Base-by-base conservation (phyloP, 2,888 invertebrate species). In the Nomada fabriciana region DNA sequence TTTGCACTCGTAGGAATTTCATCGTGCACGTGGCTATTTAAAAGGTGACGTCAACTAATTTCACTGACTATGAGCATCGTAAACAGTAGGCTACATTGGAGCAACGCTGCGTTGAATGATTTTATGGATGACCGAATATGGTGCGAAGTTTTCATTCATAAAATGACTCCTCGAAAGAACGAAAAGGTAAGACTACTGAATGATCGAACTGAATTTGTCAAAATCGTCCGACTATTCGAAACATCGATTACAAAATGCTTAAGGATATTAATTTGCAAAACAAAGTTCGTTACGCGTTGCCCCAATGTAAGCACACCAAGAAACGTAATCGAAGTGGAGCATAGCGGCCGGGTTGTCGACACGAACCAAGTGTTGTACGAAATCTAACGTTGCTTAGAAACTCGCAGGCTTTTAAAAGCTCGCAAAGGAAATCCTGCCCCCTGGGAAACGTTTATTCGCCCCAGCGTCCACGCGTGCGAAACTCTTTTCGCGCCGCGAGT, bases 401-500 rank as follows among this genome's bases (percentile, higher is more conserved):
- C 67, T 53, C 52, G 80, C 20, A 50, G 36, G 71, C 50, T 60
- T 18, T 67, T 61, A 4, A 57, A 50, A 68, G 72, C 29, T 50
- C 11, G 67, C 69, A 70, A 75, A 70, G 76, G 73, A 43, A 76
- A 84, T 84, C 70, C 70, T 29, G 29, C 74, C 70, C 60, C 70
- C 72, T 47, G 4, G 36, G 59, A 13, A 18, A 53, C 60, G 42
- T 20, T 11, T 15, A 25, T 20, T 60, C 43, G 55, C 43, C 59
- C 9, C n/a, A 57, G 65, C 42, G 55, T 59, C 25, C 10, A 18
- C 25, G 64, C 42, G 13, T 10, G 53, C 57, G 70, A 69, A 52
- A 43, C 20, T 43, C 70, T 29, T 52, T 23, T 60, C 74, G n/a
- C 11, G 61, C 61, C 42, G 60, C 83, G 53, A 78, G 65, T 72